Evolutionary conservation across 2,888 invertebrate species (phyloP), one percentile per base, ranked within the genome.

Genomic region (Rotaria macrura): DNA sequence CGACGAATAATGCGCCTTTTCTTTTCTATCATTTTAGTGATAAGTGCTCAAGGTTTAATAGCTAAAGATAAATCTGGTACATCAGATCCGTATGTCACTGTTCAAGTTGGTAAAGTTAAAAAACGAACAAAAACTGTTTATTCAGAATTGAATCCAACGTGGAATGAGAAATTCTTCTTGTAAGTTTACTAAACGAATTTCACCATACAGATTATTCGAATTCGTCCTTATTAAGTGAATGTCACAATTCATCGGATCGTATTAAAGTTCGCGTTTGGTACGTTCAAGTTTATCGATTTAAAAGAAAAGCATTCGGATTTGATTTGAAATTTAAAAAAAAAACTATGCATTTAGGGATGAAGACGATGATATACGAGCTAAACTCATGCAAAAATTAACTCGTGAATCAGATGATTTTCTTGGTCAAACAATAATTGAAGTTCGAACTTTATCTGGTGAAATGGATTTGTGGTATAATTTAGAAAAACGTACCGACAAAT

Each of bases 391-490:
- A 91, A 98, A 97, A 91, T 91, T 99, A 89, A 99, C 98, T 7
- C 93, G 98, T 87, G 99, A 99, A 92, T 97, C 97, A 25, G 99
- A 99, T 90, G 99, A 99, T 92, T 99, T 99, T 92, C 93, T 99
- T 88, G 99, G 99, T 40, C 99, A 99, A 92, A 99, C 99, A 38
- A 99, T 99, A 89, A 99, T 99, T 90, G 99, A 99, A 93, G 93
- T 93, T 85, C 94, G 99, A 88, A 99, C 99, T 43, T 92, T 99
- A 85, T 96, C 96, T 34, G 99, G 99, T 86, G 99, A 99, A 92
- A 99, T 99, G 99, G 99, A 99, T 92, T 99, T 99, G 55, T 99
- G 99, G 99, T 99, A 99, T 92, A 99, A 99, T 91, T 92, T 99
- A 89, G 92, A 99, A 91, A 99, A 99, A 91, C 93, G 99, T 88